Evolutionary conservation across 2,797 vertebrate genomes (phyloP), one percentile per base, ranked within the genome.

Genomic region (Argyrosomus regius): DNA sequence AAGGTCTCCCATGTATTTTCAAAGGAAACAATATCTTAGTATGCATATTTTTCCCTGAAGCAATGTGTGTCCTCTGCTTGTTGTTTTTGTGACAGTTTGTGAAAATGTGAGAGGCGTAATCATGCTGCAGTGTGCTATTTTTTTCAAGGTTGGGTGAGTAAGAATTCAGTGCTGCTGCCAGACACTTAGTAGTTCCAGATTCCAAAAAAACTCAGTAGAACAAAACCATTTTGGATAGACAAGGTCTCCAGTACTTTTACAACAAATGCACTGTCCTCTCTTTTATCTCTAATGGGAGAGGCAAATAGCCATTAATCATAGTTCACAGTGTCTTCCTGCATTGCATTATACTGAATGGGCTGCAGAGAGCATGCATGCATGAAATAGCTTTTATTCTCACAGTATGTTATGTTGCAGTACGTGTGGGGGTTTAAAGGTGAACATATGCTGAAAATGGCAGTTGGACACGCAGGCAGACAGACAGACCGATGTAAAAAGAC

Each of bases 21-120:
- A 92, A 92, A 89, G 85, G 85, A 90, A 89, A 92, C 93, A 92
- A 92, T 93, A 93, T 94, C 91, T 90, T 82, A 85, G 85, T 85
- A 84, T 88, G 91, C 93, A 94, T 91, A 92, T 94, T 91, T 91
- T 77, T 58, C 91, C 93, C 93, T 62, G 65, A 85, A 92, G 91
- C 92, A 76, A 86, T 69, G 75, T 87, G 87, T 91, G 92, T 92
- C 91, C 92, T 93, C 87, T 87, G 83, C 86, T 89, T 91, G 80
- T 91, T 93, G 88, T 92, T 94, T 93, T 83, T 78, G 79, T 94
- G 92, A 92, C 92, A 92, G 90, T 92, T 91, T 91, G 89, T 87
- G 87, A 87, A 90, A 91, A 90, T 90, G 80, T 88, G 90, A 91
- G 88, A 92, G 89, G 89, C 86, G 84, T 91, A 92, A 92, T 91